Evolutionary conservation across 1,140 invertebrate species (phyloP).

Genomic region (Psilanteris sp.): DNA sequence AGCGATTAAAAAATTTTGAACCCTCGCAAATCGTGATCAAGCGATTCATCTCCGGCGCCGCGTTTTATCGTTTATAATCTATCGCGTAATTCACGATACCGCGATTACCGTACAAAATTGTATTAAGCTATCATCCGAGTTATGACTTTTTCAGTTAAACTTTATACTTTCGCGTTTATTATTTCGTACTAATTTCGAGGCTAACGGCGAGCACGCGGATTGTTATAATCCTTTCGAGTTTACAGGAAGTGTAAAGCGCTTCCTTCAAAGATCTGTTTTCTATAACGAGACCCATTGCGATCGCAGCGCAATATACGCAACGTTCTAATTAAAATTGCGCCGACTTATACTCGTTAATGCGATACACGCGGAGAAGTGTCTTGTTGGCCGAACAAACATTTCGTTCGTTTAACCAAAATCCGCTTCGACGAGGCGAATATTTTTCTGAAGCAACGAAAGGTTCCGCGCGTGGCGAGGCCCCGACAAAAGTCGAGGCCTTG

Average conservation of each 20-base stretch:
- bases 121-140: slow-evolving; percentile 18
- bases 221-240: slow-evolving; percentile 68
- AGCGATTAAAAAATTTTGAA: slow-evolving; percentile 59
- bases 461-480: too few species aligned
- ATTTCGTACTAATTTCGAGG: slow-evolving; percentile 70
- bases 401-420: too few species aligned
- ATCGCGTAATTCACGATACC: slow-evolving; percentile 18
- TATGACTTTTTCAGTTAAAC: slow-evolving; percentile 23
- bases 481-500: too few species aligned
- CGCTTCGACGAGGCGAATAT: too few species aligned
- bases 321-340: too few species aligned
- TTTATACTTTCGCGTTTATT: slow-evolving; percentile 47
- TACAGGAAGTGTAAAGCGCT: slow-evolving; percentile 67
- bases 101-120: slow-evolving; percentile 5
- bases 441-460: too few species aligned
- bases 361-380: too few species aligned
- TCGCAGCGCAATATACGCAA: too few species aligned
- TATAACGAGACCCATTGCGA: too few species aligned
- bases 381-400: too few species aligned
- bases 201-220: slow-evolving; percentile 66
- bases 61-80: slow-evolving; percentile 14
- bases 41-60: slow-evolving; percentile 4
- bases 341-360: too few species aligned
- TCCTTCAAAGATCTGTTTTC: slow-evolving; percentile 67
- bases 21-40: slow-evolving; percentile 29